Base-by-base conservation (phyloP, 1,140 invertebrate species). In the Magallana angulata region DNA sequence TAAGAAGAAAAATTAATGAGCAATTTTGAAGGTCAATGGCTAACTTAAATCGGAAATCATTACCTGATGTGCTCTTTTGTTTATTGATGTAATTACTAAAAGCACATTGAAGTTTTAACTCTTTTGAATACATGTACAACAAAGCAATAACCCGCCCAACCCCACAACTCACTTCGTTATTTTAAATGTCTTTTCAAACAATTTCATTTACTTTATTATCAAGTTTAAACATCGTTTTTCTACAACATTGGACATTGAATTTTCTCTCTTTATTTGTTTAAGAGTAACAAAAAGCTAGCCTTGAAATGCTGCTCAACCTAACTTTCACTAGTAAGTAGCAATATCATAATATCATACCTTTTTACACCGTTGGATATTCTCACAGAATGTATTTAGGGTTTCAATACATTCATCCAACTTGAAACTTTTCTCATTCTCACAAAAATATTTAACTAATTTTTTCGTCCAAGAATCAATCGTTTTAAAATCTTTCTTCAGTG, bases 401-500 rank as follows among this genome's bases (percentile, higher is more conserved):
- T 89, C 91, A 58, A 95, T 84, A 60, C 93, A 94, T 87, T 94
- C 94, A 76, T 95, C 94, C 1, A 95, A 85, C 89, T 94, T 94
- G 76, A 95, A 95, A 1, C 87, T 88, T 9, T 91, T 91, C 48
- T 92, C 92, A 71, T 93, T 92, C 89, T 95, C 94, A 89, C 92
- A 95, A 84, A 94, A 94, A 91, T 93, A 93, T 12, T 88, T 62
- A 9, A 91, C 91, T 76, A 94, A 86, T 82, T 93, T 92, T 8
- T 89, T 86, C n/a, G 92, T 90, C 62, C 95, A 83, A 9, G 95
- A 95, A 91, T 98, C 98, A 8, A 99, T 96, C 92, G 98, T 97
- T 68, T 97, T 96, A 96, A 98, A 96, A 88, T 97, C 97, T 80
- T 96, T 95, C 92, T 98, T 97, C 36, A 98, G 94, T 14, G 96